These are phyloP conservation scores for Ficedula albicollis DNA, from an alignment of 2,797 vertebrate genomes.

Conservation along the genomic window DNA sequence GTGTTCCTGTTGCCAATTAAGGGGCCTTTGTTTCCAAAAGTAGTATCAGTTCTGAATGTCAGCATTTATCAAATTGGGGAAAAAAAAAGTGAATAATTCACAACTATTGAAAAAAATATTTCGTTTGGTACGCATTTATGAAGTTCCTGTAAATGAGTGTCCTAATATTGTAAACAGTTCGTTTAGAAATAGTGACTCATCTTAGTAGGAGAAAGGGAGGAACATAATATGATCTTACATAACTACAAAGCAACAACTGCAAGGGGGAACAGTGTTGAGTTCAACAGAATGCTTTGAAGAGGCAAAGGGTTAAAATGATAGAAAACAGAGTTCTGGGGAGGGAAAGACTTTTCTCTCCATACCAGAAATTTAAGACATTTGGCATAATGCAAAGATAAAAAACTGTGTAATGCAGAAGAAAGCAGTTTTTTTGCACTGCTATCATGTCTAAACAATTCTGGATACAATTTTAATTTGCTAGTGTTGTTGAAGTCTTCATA, in stretches of 20 bases:
- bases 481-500: conserved; percentile 62
- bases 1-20: neutral
- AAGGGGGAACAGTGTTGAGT: neutral
- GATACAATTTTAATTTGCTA: conserved; percentile 51
- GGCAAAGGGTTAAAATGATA: conserved; percentile 35
- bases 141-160: neutral
- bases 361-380: neutral
- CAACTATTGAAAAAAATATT: neutral
- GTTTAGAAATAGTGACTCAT: conserved; percentile 14
- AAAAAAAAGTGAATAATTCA: neutral
- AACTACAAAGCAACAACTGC: neutral
- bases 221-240: neutral
- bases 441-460: conserved; percentile 63
- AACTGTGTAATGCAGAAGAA: conserved; percentile 10
- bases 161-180: neutral
- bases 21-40: neutral
- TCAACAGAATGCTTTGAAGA: conserved; percentile 17
- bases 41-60: neutral
- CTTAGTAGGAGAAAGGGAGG: neutral
- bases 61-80: neutral
- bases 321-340: conserved; percentile 16
- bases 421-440: conserved; percentile 14
- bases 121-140: neutral
- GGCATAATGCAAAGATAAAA: neutral
- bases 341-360: neutral